Percentiles rank a stretch among this genome's conserved stretches.
Conservation (phyloP, 1,140 invertebrate species). For the Amyelois transitella region DNA sequence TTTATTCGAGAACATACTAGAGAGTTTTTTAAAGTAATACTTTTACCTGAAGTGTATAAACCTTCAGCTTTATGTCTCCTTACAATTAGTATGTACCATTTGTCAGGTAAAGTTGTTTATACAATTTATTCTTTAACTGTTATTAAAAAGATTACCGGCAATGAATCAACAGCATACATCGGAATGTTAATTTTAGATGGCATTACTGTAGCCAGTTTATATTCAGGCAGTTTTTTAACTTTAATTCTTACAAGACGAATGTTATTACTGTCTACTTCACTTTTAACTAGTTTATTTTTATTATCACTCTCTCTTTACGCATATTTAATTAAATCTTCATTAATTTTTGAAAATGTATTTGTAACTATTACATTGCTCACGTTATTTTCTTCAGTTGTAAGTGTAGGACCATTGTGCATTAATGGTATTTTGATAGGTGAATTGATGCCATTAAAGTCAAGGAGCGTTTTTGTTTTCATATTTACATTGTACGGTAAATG, state of each 20-base stretch:
- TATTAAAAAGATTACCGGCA: conserved; percentile 27
- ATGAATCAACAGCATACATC: conserved; percentile 15
- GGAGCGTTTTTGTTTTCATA: conserved; percentile 6
- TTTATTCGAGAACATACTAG: neutral
- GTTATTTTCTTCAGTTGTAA: conserved; percentile 24
- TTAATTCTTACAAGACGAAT: conserved; percentile 22
- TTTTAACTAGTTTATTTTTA: conserved; percentile 19
- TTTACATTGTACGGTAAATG: conserved; percentile 8
- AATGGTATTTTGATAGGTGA: conserved; percentile 9
- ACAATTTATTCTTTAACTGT: conserved; percentile 30
- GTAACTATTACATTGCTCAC: conserved; percentile 21
- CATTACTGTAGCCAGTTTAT: conserved; percentile 28
- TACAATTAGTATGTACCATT: conserved; percentile 18
- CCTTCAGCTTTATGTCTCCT: neutral
- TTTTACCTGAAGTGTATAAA: conserved; percentile 1
- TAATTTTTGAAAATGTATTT: conserved; percentile 21
- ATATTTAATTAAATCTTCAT: conserved; percentile 13
- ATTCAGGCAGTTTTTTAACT: conserved; percentile 22
- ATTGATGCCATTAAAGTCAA: conserved; percentile 12
- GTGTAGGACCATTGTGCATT: conserved; percentile 27
- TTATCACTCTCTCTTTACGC: conserved; percentile 24
- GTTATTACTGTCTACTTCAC: conserved; percentile 16
- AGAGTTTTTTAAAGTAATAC: neutral
- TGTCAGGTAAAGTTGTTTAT: conserved; percentile 32
- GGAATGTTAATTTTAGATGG: conserved; percentile 36